Conservation (phyloP, 1,140 invertebrate genomes). For the Temnothorax curvispinosus region DNA sequence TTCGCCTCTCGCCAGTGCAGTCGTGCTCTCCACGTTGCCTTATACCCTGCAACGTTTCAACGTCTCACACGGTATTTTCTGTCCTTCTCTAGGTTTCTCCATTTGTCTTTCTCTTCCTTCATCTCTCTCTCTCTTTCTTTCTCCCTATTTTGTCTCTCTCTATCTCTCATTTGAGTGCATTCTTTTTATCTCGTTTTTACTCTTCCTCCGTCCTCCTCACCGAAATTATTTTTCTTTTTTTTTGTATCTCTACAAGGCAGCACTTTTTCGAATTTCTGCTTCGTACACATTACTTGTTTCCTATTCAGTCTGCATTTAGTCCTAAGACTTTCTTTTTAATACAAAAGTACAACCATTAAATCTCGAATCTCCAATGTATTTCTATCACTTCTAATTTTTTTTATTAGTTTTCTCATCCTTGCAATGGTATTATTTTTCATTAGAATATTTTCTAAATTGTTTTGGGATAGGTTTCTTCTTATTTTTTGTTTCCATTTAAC, state of each 20-base stretch:
- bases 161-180: slow-evolving; percentile 39
- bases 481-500: not conserved
- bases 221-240: slow-evolving; percentile 57
- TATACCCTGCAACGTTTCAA: slow-evolving; percentile 63
- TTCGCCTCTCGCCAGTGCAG: slow-evolving; percentile 71
- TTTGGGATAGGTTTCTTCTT: not conserved
- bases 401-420: not conserved
- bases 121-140: slow-evolving; percentile 37
- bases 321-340: not conserved
- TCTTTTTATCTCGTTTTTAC: slow-evolving; percentile 62
- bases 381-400: not conserved
- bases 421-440: not conserved
- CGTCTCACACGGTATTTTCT: slow-evolving; percentile 65
- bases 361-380: not conserved
- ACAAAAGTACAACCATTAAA: not conserved
- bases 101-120: slow-evolving; percentile 19
- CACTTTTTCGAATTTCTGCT: slow-evolving; percentile 43
- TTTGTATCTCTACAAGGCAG: slow-evolving; percentile 4
- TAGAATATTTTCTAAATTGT: not conserved
- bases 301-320: slow-evolving; percentile 28
- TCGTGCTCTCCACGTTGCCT: slow-evolving; percentile 74
- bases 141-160: not conserved
- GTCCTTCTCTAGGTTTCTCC: slow-evolving; percentile 43
- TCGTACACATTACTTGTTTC: slow-evolving; percentile 58
- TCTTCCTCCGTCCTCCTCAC: slow-evolving; percentile 15